Base-by-base conservation (phyloP, 2,797 vertebrate species). In the Hypotaenidia okinawae region DNA sequence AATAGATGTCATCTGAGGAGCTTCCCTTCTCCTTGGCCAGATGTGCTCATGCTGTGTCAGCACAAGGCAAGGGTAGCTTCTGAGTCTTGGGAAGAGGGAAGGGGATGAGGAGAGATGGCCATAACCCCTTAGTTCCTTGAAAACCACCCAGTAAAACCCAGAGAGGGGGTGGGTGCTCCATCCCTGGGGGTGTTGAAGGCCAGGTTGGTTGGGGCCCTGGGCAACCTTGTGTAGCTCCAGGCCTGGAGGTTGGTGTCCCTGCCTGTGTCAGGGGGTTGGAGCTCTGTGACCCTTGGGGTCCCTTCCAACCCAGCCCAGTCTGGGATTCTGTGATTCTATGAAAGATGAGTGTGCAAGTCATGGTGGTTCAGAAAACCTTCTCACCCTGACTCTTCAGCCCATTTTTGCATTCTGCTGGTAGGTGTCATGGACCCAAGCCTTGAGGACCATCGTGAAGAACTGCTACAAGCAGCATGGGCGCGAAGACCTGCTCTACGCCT, bases 401-500 rank as follows among this genome's bases (percentile, higher is more conserved):
- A 18, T 43, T 28, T 30, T 35, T 5, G 63, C 28, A 39, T 91
- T 17, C 43, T 89, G 9, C 58, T 75, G 81, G 82, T 51, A 99
- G 99, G 99, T 99, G 70, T 99, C 99, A 6, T 99, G 99, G 99
- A 99, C 99, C 11, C 99, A 99, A 91, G 99, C 99, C 0, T 91
- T 99, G 88, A 95, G 99, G 82, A 99, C 99, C 51, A 99, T 99
- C 6, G 99, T 99, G 64, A 99, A 99, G 97, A 99, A 99, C 97
- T 99, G 99, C 98, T 99, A 99, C 93, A 99, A 99, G 95, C 99
- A 99, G 96, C 99, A 99, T 11, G 99, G 99, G 35, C 98, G 99
- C 1, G 99, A 99, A 86, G 99, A 99, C 93, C 98, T 99, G 77
- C 97, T 99, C 16, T 99, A 99, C 21, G 99, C 99, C 11, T 99